Conservation (phyloP, 2,113 vertebrate species). For the Tychaedon coryphoeus region DNA sequence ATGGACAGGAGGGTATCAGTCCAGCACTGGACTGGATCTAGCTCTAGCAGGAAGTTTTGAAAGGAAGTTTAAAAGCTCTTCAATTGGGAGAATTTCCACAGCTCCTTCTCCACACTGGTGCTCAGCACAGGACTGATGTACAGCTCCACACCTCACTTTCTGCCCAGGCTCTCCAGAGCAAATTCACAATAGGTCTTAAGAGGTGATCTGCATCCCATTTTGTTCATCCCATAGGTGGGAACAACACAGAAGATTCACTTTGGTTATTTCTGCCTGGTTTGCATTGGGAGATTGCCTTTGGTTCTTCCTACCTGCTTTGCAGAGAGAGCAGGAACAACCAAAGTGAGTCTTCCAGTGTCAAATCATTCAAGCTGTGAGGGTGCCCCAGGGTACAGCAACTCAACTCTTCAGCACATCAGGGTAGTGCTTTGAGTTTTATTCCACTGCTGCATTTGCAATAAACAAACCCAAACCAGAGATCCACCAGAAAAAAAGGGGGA, state of each 20-base stretch:
- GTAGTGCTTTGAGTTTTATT: not conserved
- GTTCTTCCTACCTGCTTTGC: not conserved
- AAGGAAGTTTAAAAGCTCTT: not conserved
- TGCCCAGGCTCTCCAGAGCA: not conserved
- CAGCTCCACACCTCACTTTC: not conserved
- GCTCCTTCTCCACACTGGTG: not conserved
- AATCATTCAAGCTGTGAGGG: not conserved
- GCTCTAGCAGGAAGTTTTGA: not conserved
- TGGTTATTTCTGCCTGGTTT: not conserved
- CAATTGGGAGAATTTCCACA: not conserved
- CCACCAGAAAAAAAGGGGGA: not conserved
- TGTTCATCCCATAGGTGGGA: not conserved
- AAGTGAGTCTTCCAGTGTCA: not conserved
- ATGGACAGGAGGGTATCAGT: not conserved
- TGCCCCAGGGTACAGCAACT: not conserved
- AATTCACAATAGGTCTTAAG: not conserved
- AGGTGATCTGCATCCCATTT: not conserved
- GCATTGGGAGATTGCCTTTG: not conserved
- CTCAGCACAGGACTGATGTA: not conserved
- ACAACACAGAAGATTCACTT: not conserved
- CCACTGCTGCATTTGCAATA: not conserved
- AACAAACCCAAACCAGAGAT: not conserved
- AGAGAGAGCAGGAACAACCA: not conserved
- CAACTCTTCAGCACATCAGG: not conserved
- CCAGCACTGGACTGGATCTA: not conserved